Evolutionary conservation across 2,797 vertebrate genomes (phyloP).

Genomic region (Catamblyrhynchus diadema): DNA sequence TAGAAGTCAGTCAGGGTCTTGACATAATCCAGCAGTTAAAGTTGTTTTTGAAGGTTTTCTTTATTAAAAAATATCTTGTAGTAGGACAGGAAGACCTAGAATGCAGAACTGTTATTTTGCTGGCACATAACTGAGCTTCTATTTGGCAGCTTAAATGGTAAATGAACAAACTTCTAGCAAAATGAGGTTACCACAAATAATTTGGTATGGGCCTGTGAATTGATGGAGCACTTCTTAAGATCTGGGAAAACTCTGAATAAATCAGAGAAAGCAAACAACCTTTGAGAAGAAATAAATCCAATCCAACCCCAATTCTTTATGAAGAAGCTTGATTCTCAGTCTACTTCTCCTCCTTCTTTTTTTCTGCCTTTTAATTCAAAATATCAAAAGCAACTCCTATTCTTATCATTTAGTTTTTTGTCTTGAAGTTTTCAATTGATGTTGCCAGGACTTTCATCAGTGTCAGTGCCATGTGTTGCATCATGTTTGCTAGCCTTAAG

Average conservation of each 20-base stretch:
- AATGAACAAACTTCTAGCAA: constrained; percentile 44
- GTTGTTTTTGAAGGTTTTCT: neutral
- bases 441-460: neutral
- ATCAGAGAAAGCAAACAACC: neutral
- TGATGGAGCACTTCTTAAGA: neutral
- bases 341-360: neutral
- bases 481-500: neutral
- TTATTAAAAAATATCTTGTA: neutral
- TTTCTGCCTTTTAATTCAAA: neutral
- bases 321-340: neutral
- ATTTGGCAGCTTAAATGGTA: constrained; percentile 2
- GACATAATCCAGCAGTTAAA: neutral
- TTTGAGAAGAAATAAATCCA: neutral
- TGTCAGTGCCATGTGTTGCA: neutral
- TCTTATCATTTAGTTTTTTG: neutral
- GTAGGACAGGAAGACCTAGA: constrained; percentile 5
- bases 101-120: neutral
- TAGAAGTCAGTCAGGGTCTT: neutral
- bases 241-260: neutral
- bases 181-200: constrained; percentile 42
- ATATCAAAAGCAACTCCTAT: neutral
- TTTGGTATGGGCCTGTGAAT: neutral
- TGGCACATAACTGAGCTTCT: constrained; percentile 12
- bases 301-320: neutral
- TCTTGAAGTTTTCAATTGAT: neutral